Percentiles rank a stretch among this genome's conserved stretches.
These are phyloP conservation scores for Heteronetta atricapilla DNA, from an alignment of 2,113 vertebrate genomes.

Conservation along the genomic window DNA sequence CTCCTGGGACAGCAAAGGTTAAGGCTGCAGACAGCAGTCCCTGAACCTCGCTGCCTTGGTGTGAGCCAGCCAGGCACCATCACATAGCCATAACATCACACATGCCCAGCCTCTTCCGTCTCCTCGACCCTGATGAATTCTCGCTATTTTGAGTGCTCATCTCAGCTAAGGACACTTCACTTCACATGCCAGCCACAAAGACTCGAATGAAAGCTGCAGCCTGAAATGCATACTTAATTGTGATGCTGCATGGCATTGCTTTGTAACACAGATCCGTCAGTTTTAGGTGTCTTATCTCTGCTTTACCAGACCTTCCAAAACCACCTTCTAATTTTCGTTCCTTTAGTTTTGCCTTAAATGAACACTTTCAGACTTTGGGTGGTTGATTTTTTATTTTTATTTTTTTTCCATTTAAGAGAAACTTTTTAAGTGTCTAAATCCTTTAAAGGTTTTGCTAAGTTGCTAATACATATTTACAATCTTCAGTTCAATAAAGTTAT, in stretches of 20 bases:
- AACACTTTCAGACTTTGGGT: not conserved
- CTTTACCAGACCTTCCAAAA: not conserved
- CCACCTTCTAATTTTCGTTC: not conserved
- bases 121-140: not conserved
- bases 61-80: accelerated
- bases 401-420: not conserved
- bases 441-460: not conserved
- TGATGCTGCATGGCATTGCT: not conserved
- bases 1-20: not conserved
- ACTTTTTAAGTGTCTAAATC: not conserved
- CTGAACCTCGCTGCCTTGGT: accelerated
- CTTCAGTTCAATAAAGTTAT: not conserved
- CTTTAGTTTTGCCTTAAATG: not conserved
- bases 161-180: not conserved
- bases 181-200: not conserved
- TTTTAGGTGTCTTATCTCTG: not conserved
- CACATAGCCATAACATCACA: accelerated
- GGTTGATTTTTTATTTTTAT: not conserved
- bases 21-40: not conserved
- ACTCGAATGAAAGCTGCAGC: not conserved
- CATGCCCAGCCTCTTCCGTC: not conserved
- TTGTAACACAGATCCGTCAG: accelerated
- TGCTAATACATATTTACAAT: not conserved
- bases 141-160: accelerated
- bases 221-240: not conserved